Percentiles rank a stretch among this genome's conserved stretches.
Evolutionary conservation across 2,797 vertebrate genomes (phyloP).

Genomic region (Caiman crocodilus): DNA sequence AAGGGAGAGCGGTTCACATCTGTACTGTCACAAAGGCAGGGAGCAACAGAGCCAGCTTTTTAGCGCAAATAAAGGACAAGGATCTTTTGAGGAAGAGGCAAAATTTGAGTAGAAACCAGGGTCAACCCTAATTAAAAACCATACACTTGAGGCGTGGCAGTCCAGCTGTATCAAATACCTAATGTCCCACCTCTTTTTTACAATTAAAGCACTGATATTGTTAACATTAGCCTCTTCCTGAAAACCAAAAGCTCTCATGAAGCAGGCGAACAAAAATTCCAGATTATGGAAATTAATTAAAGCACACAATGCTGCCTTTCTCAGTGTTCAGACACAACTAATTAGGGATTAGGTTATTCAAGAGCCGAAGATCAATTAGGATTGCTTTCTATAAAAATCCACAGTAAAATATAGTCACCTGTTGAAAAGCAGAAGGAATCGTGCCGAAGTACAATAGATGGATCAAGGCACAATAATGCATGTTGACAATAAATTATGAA

Average conservation of each 20-base stretch:
- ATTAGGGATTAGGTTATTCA: conserved; percentile 72
- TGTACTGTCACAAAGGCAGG: background rate
- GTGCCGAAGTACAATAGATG: conserved; percentile 43
- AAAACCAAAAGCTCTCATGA: conserved; percentile 52
- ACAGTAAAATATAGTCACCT: conserved; percentile 77
- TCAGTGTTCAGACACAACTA: conserved; percentile 17
- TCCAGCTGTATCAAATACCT: background rate
- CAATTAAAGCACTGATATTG: background rate
- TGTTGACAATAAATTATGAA: conserved; percentile 84
- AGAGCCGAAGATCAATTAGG: conserved; percentile 60
- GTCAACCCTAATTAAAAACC: conserved; percentile 52
- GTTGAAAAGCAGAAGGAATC: conserved; percentile 76
- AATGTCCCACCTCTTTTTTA: conserved; percentile 31
- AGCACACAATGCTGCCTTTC: conserved; percentile 60
- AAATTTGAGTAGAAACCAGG: conserved; percentile 30
- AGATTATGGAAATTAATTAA: conserved; percentile 78
- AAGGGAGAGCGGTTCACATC: background rate
- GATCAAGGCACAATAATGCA: conserved; percentile 74
- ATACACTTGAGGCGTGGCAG: background rate
- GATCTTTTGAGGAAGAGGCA: background rate
- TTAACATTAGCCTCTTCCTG: conserved; percentile 14
- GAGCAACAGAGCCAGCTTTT: background rate
- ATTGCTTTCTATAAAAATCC: conserved; percentile 32
- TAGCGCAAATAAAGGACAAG: conserved; percentile 2
- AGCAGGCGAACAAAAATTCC: conserved; percentile 61